These are phyloP conservation scores for Gobio occitaniae DNA, from an alignment of 2,797 vertebrate genomes.

Conservation along the genomic window DNA sequence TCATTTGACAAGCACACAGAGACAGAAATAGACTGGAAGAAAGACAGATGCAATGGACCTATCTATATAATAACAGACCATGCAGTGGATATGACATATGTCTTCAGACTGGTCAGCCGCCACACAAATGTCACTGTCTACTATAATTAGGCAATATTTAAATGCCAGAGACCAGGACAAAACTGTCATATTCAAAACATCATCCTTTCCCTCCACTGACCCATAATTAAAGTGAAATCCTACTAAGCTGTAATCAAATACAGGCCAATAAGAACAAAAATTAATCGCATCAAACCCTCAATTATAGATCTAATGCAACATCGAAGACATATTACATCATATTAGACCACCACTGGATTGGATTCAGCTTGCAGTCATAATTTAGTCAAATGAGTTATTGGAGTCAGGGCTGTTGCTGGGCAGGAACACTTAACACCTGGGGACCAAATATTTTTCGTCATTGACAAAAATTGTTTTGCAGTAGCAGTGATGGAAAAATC, in stretches of 20 bases:
- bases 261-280: conserved; percentile 41
- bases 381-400: conserved; percentile 2
- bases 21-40: conserved; percentile 10
- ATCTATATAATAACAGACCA: neutral
- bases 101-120: conserved; percentile 3
- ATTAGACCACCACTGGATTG: conserved; percentile 37
- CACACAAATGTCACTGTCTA: neutral
- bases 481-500: neutral
- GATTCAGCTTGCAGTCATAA: conserved; percentile 3
- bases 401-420: conserved; percentile 10
- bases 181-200: conserved; percentile 15
- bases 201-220: conserved; percentile 8
- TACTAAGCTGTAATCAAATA: conserved; percentile 40
- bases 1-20: neutral
- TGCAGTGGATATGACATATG: conserved; percentile 1
- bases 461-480: neutral
- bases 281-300: conserved; percentile 50
- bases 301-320: conserved; percentile 26
- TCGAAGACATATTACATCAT: conserved; percentile 23
- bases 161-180: conserved; percentile 11
- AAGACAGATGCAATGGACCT: conserved; percentile 15
- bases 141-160: conserved; percentile 12
- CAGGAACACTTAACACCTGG: neutral
- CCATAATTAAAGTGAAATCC: conserved; percentile 39
- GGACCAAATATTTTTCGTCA: neutral